A percentile compares a stretch with the other conserved stretches of the same genome.
Conservation (phyloP, 2,888 invertebrate species). For the Nemurella pictetii region DNA sequence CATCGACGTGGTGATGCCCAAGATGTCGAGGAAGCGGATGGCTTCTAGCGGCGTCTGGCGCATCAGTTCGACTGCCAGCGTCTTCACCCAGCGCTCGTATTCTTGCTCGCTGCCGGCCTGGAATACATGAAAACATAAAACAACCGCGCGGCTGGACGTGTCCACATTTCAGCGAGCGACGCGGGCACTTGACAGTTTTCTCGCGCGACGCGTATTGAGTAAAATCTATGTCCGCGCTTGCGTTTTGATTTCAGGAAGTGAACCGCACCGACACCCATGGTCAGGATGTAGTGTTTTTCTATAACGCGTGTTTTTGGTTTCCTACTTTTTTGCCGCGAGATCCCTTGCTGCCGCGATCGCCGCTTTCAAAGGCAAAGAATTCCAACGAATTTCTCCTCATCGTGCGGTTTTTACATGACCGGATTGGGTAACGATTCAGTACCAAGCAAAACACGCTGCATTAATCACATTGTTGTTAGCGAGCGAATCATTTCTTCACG, state of each 20-base stretch:
- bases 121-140: constrained; percentile 48
- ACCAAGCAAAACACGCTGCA: background rate
- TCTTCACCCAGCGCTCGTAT: constrained; percentile 74
- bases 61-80: constrained; percentile 73
- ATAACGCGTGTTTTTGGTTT: background rate
- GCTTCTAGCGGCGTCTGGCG: constrained; percentile 74
- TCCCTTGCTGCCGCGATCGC: background rate
- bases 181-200: background rate
- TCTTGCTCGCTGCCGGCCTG: constrained; percentile 71
- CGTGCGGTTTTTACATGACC: background rate
- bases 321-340: background rate
- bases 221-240: background rate
- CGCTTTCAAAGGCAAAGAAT: background rate
- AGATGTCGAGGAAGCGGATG: constrained; percentile 62
- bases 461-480: background rate
- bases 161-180: background rate
- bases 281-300: background rate
- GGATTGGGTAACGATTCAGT: background rate
- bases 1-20: constrained; percentile 61
- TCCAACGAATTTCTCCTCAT: background rate
- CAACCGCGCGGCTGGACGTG: background rate
- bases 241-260: background rate
- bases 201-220: background rate
- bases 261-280: background rate
- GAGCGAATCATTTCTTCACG: background rate